A percentile compares a stretch with the other conserved stretches of the same genome.
These are phyloP conservation scores for Mesorhabditis spiculigera DNA, from an alignment of 2,888 invertebrate genomes.

Conservation along the genomic window DNA sequence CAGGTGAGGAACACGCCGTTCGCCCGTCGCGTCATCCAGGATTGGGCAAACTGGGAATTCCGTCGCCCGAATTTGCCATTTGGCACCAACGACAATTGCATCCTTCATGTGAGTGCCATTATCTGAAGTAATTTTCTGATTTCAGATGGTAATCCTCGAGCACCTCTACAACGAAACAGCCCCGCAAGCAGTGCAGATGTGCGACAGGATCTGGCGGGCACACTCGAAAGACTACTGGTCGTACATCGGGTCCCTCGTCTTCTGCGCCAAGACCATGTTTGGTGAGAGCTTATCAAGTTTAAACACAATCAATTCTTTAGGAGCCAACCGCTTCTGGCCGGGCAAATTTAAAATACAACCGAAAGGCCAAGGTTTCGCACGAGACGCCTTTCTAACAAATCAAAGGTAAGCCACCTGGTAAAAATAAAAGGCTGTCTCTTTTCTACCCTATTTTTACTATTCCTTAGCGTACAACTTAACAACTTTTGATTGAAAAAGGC, in stretches of 20 bases:
- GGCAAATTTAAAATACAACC: neutral
- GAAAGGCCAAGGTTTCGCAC: neutral
- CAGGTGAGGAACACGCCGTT: neutral
- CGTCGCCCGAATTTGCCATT: conserved; percentile 1
- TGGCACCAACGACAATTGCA: neutral
- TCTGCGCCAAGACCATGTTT: conserved; percentile 1
- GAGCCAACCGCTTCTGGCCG: neutral
- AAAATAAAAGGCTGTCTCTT: too few relatives aligned
- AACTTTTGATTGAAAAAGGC: too few relatives aligned
- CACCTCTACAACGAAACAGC: neutral
- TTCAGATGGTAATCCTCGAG: neutral
- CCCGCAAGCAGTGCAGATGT: neutral
- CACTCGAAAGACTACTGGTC: conserved; percentile 4
- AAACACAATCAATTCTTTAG: neutral
- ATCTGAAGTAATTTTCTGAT: neutral
- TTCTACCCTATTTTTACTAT: too few relatives aligned
- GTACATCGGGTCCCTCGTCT: neutral
- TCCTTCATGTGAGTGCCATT: neutral
- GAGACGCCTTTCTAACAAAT: conserved; percentile 4
- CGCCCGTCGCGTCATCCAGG: neutral
- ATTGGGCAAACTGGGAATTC: conserved; percentile 1
- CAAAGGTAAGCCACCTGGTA: neutral
- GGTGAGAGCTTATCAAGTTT: neutral
- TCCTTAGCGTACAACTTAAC: too few relatives aligned
- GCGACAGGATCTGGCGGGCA: neutral